Percentiles rank a stretch among this genome's conserved stretches.
Evolutionary conservation across 2,113 vertebrate genomes (phyloP).

Genomic region (Bambusicola thoracicus): DNA sequence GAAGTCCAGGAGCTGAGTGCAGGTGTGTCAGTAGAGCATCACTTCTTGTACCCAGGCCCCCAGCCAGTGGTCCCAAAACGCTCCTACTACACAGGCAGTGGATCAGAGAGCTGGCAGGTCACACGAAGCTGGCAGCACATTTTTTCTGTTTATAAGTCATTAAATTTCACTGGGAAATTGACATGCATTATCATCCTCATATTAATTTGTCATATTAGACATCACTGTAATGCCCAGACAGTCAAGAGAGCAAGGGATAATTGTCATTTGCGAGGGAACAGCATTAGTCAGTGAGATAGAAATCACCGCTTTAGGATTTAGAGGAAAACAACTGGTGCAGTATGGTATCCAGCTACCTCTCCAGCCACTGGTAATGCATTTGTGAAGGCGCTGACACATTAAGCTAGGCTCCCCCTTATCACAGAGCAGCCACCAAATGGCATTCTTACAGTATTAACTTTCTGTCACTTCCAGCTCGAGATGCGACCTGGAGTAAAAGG

Average conservation of each 20-base stretch:
- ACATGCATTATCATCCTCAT: not conserved
- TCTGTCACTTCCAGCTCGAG: constrained; percentile 47
- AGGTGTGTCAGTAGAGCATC: accelerated
- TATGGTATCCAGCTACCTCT: constrained; percentile 23
- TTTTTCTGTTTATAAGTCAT: not conserved
- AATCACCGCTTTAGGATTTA: constrained; percentile 3
- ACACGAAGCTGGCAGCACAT: not conserved
- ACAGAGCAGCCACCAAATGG: constrained; percentile 8
- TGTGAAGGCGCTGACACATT: not conserved
- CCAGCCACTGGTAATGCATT: not conserved
- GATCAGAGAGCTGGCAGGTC: not conserved
- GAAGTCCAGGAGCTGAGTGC: not conserved
- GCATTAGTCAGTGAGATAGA: not conserved
- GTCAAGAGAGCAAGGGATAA: not conserved
- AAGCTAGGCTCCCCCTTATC: constrained; percentile 28
- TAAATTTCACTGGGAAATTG: not conserved
- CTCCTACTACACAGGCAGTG: not conserved
- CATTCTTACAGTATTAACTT: constrained; percentile 65
- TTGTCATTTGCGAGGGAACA: not conserved
- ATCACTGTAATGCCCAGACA: not conserved
- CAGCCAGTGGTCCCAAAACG: not conserved
- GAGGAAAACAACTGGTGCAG: constrained; percentile 17
- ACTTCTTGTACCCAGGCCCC: not conserved
- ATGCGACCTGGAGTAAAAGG: constrained; percentile 33
- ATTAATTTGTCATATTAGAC: not conserved